phyloP scores from a whole-genome alignment of 2,113 vertebrate species.

The Pollachius pollachius region DNA sequence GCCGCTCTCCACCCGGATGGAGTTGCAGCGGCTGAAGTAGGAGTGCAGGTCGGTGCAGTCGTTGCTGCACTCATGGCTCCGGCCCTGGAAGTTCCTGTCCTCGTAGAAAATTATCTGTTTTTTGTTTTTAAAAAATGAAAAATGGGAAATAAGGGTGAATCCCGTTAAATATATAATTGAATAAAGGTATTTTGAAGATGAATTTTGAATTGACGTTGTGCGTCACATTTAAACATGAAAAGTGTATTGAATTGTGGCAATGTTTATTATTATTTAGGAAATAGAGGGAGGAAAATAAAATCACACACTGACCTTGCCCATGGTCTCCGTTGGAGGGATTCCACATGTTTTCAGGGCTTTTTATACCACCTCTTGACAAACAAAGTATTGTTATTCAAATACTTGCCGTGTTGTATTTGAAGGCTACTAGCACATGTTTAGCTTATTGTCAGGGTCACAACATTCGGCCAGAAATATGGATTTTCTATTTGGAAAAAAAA shows the following conservation, averaged over 20 bases:
- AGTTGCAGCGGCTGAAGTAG: constrained; percentile 72
- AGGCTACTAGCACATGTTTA: constrained; percentile 71
- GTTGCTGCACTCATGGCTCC: constrained; percentile 75
- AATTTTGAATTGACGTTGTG: background rate
- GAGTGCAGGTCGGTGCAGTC: constrained; percentile 72
- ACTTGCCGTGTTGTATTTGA: constrained; percentile 59
- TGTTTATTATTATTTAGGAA: constrained; percentile 11
- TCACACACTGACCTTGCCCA: constrained; percentile 74
- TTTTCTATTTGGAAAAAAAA: constrained; percentile 70
- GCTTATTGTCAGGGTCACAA: constrained; percentile 68
- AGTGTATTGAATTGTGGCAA: background rate
- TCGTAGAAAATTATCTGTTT: constrained; percentile 78
- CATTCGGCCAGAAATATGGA: constrained; percentile 75
- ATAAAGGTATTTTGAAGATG: background rate
- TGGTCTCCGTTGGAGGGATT: constrained; percentile 76
- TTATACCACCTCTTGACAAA: constrained; percentile 75
- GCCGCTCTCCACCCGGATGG: constrained; percentile 72
- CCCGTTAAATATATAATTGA: background rate
- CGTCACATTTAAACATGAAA: constrained; percentile 3
- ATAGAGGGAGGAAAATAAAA: constrained; percentile 36
- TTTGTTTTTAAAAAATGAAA: background rate
- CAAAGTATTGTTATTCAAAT: constrained; percentile 79
- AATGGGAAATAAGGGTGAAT: background rate
- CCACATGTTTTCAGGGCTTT: constrained; percentile 75
- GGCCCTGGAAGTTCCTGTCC: constrained; percentile 79